Conservation (phyloP, 2,113 vertebrate genomes). For the Macroglossus sobrinus region DNA sequence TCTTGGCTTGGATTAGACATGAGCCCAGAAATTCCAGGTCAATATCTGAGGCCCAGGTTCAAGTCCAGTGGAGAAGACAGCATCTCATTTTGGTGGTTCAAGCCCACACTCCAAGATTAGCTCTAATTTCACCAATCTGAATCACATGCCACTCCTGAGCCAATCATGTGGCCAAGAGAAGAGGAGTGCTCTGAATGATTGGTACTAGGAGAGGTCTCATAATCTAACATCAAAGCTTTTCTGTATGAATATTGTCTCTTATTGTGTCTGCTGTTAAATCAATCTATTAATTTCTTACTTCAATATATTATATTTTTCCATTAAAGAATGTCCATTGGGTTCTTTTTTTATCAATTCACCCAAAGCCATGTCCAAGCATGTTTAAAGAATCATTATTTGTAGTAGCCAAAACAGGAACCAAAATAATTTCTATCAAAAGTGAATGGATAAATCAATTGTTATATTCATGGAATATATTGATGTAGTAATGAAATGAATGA, state of each 20-base stretch:
- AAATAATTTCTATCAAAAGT: conserved; percentile 9
- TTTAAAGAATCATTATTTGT: conserved; percentile 1
- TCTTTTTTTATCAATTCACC: not conserved
- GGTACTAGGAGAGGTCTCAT: no score
- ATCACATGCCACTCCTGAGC: not conserved
- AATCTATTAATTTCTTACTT: not conserved
- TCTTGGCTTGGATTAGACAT: not conserved
- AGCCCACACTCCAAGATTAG: not conserved
- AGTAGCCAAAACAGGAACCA: not conserved
- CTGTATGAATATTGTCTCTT: not conserved
- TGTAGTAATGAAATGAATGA: not conserved
- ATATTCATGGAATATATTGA: not conserved
- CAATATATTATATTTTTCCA: not conserved
- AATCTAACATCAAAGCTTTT: not conserved
- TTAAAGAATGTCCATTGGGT: not conserved
- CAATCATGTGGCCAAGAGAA: not conserved
- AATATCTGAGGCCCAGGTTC: not conserved
- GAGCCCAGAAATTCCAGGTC: not conserved
- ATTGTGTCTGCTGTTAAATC: not conserved
- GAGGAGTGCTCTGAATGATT: not conserved
- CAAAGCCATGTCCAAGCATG: not conserved
- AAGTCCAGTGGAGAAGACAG: not conserved
- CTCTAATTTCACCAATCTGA: not conserved
- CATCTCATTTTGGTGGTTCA: not conserved
- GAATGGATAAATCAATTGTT: not conserved